These are phyloP conservation scores for Recurvirostra avosetta DNA, from an alignment of 2,113 vertebrate genomes.

Conservation along the genomic window DNA sequence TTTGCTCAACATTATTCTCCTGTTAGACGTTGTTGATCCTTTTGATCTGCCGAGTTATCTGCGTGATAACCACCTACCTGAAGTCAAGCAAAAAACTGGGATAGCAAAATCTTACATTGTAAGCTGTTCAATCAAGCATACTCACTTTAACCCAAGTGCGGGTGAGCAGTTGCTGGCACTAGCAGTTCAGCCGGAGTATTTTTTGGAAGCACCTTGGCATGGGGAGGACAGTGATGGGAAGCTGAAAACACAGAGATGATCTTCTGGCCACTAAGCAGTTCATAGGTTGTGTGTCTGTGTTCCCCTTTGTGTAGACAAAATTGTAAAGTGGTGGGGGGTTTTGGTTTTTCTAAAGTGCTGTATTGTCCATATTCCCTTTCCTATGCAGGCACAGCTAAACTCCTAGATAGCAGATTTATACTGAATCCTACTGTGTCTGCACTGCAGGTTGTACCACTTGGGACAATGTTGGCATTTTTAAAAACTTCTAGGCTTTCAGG, in stretches of 20 bases:
- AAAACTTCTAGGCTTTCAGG: background rate
- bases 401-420: background rate
- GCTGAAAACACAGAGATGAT: background rate
- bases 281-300: background rate
- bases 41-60: background rate
- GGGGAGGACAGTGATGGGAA: background rate
- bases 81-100: background rate
- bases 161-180: background rate
- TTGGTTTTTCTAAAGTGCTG: accelerated
- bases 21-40: background rate
- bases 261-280: background rate
- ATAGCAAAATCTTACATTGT: accelerated
- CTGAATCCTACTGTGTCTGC: background rate
- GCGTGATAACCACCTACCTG: background rate
- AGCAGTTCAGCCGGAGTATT: background rate
- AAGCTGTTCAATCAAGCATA: background rate
- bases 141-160: background rate
- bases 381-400: background rate
- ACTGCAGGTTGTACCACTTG: background rate
- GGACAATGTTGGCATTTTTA: background rate
- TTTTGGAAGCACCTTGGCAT: background rate
- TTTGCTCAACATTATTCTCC: background rate
- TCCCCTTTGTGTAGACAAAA: background rate
- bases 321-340: background rate
- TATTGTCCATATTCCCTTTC: background rate